A percentile compares a stretch with the other conserved stretches of the same genome.
These are phyloP conservation scores for Melolontha melolontha DNA, from an alignment of 2,888 invertebrate species.

Conservation along the genomic window DNA sequence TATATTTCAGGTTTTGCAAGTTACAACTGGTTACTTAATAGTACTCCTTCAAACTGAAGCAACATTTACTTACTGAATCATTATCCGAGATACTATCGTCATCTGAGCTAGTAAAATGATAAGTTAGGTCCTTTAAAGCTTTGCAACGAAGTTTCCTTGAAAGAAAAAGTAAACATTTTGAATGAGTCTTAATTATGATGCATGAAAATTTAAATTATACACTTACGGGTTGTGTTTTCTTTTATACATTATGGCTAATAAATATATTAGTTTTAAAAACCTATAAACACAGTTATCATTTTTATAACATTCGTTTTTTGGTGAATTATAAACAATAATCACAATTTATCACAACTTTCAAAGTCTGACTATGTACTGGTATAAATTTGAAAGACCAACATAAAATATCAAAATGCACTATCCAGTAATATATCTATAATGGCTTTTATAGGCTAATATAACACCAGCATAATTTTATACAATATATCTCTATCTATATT, in stretches of 20 bases:
- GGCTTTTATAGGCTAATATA: no score
- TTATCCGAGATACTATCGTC: not conserved
- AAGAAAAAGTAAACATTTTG: not conserved
- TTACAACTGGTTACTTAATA: conserved; percentile 42
- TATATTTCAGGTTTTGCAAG: conserved; percentile 38
- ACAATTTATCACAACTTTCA: no score
- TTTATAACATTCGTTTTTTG: no score
- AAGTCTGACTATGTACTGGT: no score
- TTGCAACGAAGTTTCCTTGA: not conserved
- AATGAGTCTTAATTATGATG: no score
- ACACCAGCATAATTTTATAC: no score
- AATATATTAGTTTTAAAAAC: conserved; percentile 1
- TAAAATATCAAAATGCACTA: no score
- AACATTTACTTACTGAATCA: conserved; percentile 22
- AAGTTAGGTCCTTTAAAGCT: not conserved
- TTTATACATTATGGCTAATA: not conserved
- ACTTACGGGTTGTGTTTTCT: conserved; percentile 3
- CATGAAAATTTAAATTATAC: not conserved
- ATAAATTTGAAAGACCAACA: no score
- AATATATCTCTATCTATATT: no score
- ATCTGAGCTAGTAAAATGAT: conserved; percentile 4
- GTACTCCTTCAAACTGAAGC: conserved; percentile 45
- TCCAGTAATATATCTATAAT: no score
- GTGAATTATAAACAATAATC: no score
- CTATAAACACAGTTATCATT: not conserved